Conservation (phyloP, 2,797 vertebrate species). For the Champsocephalus esox region DNA sequence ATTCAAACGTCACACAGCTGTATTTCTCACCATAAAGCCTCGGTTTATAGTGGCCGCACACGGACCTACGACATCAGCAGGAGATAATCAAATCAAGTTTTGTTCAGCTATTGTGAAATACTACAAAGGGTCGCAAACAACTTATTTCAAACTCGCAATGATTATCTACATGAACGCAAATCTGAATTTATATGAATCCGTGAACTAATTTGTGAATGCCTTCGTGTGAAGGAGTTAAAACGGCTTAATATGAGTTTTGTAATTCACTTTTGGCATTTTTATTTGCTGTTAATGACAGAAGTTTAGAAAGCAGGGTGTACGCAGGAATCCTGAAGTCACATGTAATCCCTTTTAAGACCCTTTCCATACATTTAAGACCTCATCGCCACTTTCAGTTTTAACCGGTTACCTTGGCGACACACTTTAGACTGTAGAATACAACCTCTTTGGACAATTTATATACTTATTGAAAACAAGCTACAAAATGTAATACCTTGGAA, state of each 20-base stretch:
- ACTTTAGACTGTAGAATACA: no score
- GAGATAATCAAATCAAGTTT: conserved; percentile 30
- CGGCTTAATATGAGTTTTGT: no score
- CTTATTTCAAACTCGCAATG: background rate
- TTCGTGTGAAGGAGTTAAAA: background rate
- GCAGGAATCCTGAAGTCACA: no score
- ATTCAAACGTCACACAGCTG: conserved; percentile 66
- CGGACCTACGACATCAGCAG: conserved; percentile 27
- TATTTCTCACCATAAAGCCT: conserved; percentile 76
- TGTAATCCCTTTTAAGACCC: no score
- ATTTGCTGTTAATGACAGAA: background rate
- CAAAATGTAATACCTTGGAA: no score
- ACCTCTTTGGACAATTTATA: no score
- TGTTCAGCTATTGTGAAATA: background rate
- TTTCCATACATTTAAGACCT: no score
- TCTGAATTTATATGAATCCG: no score
- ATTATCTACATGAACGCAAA: background rate
- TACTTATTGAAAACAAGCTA: no score
- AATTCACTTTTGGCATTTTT: background rate
- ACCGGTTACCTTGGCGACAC: no score
- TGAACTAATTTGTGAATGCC: background rate
- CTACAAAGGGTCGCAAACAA: background rate
- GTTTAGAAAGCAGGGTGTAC: no score
- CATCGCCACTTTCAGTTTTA: no score
- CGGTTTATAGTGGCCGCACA: conserved; percentile 59